phyloP scores from a whole-genome alignment of 1,140 invertebrate genomes.

The Neotoxoptera formosana region DNA sequence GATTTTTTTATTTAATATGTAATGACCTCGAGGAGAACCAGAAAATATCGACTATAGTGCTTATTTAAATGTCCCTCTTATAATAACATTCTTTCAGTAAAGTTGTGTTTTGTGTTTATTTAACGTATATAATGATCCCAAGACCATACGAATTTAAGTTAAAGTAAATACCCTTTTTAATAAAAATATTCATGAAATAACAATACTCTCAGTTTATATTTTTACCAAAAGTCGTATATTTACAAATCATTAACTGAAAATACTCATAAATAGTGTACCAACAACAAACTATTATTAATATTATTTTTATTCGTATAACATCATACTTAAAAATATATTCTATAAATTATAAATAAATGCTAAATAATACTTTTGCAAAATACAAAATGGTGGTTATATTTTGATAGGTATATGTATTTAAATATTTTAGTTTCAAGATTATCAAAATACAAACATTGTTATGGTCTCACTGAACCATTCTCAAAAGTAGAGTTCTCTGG shows the following conservation, averaged over 20 bases:
- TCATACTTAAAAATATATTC: neutral
- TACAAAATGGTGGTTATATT: too few species aligned
- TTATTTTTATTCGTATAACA: neutral
- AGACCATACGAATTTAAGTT: neutral
- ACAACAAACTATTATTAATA: neutral
- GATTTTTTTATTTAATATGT: neutral
- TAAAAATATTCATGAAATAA: neutral
- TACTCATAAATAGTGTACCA: neutral
- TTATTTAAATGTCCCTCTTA: neutral
- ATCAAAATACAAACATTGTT: too few species aligned
- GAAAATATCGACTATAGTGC: neutral
- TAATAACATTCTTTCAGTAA: neutral
- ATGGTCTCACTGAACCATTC: too few species aligned
- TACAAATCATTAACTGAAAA: slow-evolving; percentile 1
- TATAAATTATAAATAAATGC: neutral
- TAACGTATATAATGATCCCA: neutral
- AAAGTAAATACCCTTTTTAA: neutral
- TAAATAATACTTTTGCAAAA: too few species aligned
- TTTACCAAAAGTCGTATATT: neutral
- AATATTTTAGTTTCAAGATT: neutral
- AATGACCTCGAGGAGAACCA: neutral
- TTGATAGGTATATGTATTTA: too few species aligned
- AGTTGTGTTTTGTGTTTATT: neutral
- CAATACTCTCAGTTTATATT: neutral
- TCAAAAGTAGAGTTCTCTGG: too few species aligned